These are phyloP conservation scores for Pseudopleuronectes americanus DNA, from an alignment of 2,797 vertebrate genomes.

Conservation along the genomic window DNA sequence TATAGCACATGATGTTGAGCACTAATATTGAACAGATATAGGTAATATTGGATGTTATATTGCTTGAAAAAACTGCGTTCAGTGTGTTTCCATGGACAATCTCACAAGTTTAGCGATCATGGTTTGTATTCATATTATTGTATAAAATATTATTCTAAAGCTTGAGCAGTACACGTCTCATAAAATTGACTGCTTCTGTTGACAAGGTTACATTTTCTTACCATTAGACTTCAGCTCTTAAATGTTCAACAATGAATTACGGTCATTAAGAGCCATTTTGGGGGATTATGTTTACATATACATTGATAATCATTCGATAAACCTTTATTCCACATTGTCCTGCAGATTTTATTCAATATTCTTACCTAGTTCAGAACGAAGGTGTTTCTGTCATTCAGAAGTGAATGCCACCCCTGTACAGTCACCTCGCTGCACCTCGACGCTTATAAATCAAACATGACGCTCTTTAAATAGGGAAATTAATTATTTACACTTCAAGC, in stretches of 20 bases:
- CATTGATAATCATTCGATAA: conserved; percentile 7
- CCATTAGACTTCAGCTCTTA: conserved; percentile 1
- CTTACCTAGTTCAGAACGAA: conserved; percentile 25
- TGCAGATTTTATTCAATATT: conserved; percentile 10
- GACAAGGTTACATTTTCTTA: conserved; percentile 10
- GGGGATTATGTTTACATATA: conserved; percentile 26
- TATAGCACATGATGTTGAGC: no score
- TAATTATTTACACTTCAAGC: conserved; percentile 84
- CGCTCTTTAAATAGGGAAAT: conserved; percentile 84
- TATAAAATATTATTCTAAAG: no score
- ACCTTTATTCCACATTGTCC: conserved; percentile 2
- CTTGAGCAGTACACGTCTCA: not conserved
- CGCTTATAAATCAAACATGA: conserved; percentile 83
- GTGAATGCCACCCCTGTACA: conserved; percentile 61
- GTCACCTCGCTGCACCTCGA: conserved; percentile 61
- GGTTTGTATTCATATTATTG: no score
- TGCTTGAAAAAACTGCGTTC: no score
- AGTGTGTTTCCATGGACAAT: no score
- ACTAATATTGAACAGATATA: no score
- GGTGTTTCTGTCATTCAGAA: conserved; percentile 61
- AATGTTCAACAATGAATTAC: conserved; percentile 41
- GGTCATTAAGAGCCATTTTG: conserved; percentile 4
- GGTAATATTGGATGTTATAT: no score
- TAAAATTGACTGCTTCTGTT: not conserved
- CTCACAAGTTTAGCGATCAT: no score